Base-by-base conservation (phyloP, 1,140 invertebrate species). In the Rhagoletis zephyria region DNA sequence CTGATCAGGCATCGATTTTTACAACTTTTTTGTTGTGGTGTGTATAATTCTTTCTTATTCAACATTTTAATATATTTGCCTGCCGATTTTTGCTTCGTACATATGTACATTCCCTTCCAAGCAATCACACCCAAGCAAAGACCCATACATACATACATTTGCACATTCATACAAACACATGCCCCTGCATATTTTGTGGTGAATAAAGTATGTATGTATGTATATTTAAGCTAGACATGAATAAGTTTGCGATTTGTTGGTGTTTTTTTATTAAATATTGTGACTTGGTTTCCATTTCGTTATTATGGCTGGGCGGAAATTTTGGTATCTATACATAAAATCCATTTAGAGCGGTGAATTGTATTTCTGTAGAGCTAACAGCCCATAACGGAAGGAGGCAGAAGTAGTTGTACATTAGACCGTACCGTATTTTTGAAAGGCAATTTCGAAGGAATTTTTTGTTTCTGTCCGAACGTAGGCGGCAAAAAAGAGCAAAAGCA, bases 311-410 rank as follows among this genome's bases (percentile, higher is more conserved):
- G 74, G 74, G n/a, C 51, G 45, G 45, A 81, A 56, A 81, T 81
- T 14, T 56, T 56, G 74, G 48, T 81, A 81, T 81, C 74, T 48
- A 56, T 81, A n/a, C 51, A 45, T 81, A 30, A 81, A 81, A 81
- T 48, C 74, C 51, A 56, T 56, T 42, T 59, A 45, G 56, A 56
- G n/a, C 56, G 74, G 74, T 81, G 74, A 48, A 59, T 81, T 81
- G 56, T 81, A 63, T n/a, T 63, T 63, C 12, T 63, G 61, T 63
- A 14, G 61, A 1, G n/a, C 9, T n/a, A 14, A 14, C 12, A 12
- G n/a, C 10, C 5, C 0, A 56, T 56, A 56, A 10, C 10, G 51
- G 51, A 56, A 56, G 51, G 51, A 10, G 2, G 2, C 51, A 10
- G 51, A 56, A 56, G 51, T 56, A 10, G 0, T 56, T 30, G 30